Conservation (phyloP, 2,888 invertebrate genomes). For the Pyrgus malvae region DNA sequence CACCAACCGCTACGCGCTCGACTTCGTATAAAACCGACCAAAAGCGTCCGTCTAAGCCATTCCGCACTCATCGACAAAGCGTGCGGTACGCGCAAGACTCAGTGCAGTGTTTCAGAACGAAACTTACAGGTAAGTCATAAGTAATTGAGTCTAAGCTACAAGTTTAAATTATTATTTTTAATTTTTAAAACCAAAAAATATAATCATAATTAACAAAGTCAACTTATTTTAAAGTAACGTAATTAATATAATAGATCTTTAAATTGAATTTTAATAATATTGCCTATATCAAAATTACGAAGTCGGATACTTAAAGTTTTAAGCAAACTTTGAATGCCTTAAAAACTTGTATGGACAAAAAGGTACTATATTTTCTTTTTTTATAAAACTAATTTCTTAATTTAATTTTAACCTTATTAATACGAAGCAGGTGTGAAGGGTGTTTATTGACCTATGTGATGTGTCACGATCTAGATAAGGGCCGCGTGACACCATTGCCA, state of each 20-base stretch:
- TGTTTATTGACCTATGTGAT: slow-evolving; percentile 50
- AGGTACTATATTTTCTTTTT: background rate
- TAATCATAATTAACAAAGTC: no score
- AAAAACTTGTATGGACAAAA: background rate
- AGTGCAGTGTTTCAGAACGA: slow-evolving; percentile 48
- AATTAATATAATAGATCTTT: no score
- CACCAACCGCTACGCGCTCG: slow-evolving; percentile 58
- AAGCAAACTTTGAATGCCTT: background rate
- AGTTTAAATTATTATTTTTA: background rate
- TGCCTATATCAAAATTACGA: no score
- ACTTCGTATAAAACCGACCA: slow-evolving; percentile 56
- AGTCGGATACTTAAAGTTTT: no score
- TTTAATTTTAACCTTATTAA: slow-evolving; percentile 36
- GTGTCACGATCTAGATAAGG: slow-evolving; percentile 36
- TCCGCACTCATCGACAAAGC: slow-evolving; percentile 56
- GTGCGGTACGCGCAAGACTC: slow-evolving; percentile 53
- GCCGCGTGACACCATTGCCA: slow-evolving; percentile 11
- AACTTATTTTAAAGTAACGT: no score
- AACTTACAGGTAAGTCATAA: slow-evolving; percentile 63
- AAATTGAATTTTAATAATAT: no score
- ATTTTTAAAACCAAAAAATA: no score
- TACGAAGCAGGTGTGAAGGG: slow-evolving; percentile 36
- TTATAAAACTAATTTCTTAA: slow-evolving; percentile 21
- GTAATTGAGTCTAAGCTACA: background rate
- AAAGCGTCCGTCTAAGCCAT: slow-evolving; percentile 50